Evolutionary conservation across 2,113 vertebrate genomes (phyloP).

Genomic region (Zapus hudsonius): DNA sequence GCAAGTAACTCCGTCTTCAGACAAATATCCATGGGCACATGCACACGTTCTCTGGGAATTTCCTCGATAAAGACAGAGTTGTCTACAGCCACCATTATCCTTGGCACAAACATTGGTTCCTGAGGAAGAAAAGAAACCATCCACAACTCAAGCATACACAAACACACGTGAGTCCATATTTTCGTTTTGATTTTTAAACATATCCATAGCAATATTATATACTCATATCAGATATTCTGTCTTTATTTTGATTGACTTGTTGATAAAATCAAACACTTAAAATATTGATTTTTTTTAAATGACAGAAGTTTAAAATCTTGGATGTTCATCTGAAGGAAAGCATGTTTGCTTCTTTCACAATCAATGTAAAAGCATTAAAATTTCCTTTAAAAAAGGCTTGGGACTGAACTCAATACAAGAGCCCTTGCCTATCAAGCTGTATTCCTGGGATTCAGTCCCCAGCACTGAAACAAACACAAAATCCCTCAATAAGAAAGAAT

Average conservation of each 20-base stretch:
- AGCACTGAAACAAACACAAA: neutral
- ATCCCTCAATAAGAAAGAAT: neutral
- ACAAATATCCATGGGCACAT: conserved; percentile 96
- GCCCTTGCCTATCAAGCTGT: neutral
- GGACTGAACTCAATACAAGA: neutral
- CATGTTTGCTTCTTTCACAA: neutral
- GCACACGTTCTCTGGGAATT: conserved; percentile 90
- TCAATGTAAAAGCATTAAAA: neutral
- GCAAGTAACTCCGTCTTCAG: conserved; percentile 92
- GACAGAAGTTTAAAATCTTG: neutral
- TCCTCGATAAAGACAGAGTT: conserved; percentile 96
- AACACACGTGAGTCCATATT: neutral
- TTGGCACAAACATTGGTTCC: conserved; percentile 95
- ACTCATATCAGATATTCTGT: neutral
- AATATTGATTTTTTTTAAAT: neutral
- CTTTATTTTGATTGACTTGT: neutral
- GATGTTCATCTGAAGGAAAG: neutral
- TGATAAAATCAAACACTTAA: neutral
- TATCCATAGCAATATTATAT: neutral
- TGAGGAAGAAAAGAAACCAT: conserved; percentile 67
- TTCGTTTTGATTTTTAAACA: neutral
- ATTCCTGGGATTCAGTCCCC: neutral
- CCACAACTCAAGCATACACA: neutral
- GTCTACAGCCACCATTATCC: conserved; percentile 95
- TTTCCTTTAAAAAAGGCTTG: neutral